Evolutionary conservation across 2,888 invertebrate species (phyloP), one percentile per base, ranked within the genome.

Genomic region (Ochropacha duplaris): DNA sequence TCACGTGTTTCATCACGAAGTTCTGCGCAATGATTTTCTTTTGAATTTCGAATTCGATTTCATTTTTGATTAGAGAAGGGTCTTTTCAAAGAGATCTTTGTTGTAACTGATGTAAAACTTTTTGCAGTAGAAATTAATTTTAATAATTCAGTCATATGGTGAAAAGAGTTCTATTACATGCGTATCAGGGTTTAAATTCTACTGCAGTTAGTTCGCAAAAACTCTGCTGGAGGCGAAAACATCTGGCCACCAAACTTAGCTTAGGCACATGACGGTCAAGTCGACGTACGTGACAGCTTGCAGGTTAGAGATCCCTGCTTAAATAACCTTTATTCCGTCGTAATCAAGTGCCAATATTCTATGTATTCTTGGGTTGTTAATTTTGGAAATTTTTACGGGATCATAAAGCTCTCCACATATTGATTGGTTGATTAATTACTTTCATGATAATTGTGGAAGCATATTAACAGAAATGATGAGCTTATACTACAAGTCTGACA

Each of bases 151-250:
- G n/a, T 19, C 44, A 2, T 44, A 44, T 19, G 9, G 9, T 9
- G 9, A 44, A 44, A 44, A 44, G 19, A 19, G 19, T n/a, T 19
- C 9, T 44, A 44, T 44, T 44, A 44, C 44, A 9, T 44, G 9
- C 44, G 44, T 44, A 44, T 19, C 19, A 50, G 26, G 9, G 50
- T 50, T 22, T 50, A 24, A 24, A 22, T 22, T 50, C 0, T 6
- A 24, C 50, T 8, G 50, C 57, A 69, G 67, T 69, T 57, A 62
- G 59, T 57, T 16, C 56, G 68, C 64, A 77, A 74, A 77, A 81
- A 74, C 71, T 59, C 57, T 4, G 71, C 73, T 63, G 66, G 69
- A 65, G 71, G 73, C 66, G 50, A 64, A 61, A 65, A 76, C 80
- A 79, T 80, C 61, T 81, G 80, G 72, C 61, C 39, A 61, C 55